Base-by-base conservation (phyloP, 2,113 vertebrate genomes). In the Istiophorus platypterus region DNA sequence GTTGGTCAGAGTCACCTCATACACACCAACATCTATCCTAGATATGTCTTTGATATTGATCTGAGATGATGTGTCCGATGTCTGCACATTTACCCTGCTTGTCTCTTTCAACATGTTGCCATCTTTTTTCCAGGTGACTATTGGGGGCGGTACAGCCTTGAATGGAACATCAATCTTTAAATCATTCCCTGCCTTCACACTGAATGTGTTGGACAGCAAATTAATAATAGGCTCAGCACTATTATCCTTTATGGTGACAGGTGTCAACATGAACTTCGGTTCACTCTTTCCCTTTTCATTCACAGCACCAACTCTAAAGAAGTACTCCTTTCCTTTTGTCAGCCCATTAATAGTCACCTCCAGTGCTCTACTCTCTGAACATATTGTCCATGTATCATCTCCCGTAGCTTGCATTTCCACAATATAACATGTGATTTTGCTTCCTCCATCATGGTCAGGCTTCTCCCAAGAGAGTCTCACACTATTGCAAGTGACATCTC, bases 241-340 rank as follows among this genome's bases (percentile, higher is more conserved):
- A 72, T 96, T 96, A 90, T 99, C 96, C 61, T 95, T 97, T 85
- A 98, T 96, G 87, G 95, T 89, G 64, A 99, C 96, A 24, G 97
- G 96, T 72, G 96, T 94, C 39, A 95, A 95, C 63, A 99, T 94
- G 82, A 95, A 95, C 91, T 97, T 97, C 75, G 98, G 96, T 92
- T 99, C 98, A 93, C 98, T 98, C 83, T 95, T 97, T 89, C 98
- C 98, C 91, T 97, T 99, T 92, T 99, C 97, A 88, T 99, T 99
- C 70, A 97, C 89, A 84, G 98, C 96, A 81, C 93, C 93, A 62
- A 99, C 96, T 93, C 97, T 95, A 85, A 99, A 99, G 81, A 94
- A 95, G 80, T 99, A 99, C 84, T 98, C 96, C 81, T 97, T 97
- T 91, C 96, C 97, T 87, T 94, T 93, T 81, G 91, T 96, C 86